Evolutionary conservation across 2,888 invertebrate species (phyloP), one percentile per base, ranked within the genome.

Genomic region (Pseudoips prasinana): DNA sequence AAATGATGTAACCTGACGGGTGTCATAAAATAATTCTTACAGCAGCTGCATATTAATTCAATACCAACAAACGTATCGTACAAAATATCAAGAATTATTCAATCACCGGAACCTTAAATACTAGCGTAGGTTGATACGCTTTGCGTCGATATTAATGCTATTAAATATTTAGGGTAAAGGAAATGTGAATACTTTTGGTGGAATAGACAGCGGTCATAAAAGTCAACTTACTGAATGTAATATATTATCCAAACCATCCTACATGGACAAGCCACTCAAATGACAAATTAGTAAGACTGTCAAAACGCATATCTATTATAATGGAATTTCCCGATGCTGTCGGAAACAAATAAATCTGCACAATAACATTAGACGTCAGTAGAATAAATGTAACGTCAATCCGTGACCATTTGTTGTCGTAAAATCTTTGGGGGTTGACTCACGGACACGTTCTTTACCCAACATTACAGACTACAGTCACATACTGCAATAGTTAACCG

Each of bases 301-400:
- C 75, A 66, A 63, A 67, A 58, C 48, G 58, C 51, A 55, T 65
- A 61, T 55, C 70, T 62, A 76, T 78, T 77, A 75, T 81, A 82
- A 78, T 74, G 66, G 71, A 65, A 73, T 83, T 81, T 80, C 75
- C 79, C 68, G 64, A 67, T 73, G 53, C 61, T 63, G 77, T 77
- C 81, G 73, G 75, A 76, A 73, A 75, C 74, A 80, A 77, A 86
- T 84, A 83, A 80, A 85, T 84, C 81, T 79, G 73, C 67, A 72
- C 74, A 71, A 75, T 75, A 80, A 80, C 74, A 73, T 64, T 54
- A 67, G 57, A 74, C 62, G 81, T 79, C 80, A 72, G 55, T 49
- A 61, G 63, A 79, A 85, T 82, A 81, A 82, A 86, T 86, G 84
- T 76, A 72, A 78, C 83, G 81, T 86, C 84, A 81, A 84, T 85